These are phyloP conservation scores for Drepanosiphum platanoidis DNA, from an alignment of 2,888 invertebrate species.

Conservation along the genomic window DNA sequence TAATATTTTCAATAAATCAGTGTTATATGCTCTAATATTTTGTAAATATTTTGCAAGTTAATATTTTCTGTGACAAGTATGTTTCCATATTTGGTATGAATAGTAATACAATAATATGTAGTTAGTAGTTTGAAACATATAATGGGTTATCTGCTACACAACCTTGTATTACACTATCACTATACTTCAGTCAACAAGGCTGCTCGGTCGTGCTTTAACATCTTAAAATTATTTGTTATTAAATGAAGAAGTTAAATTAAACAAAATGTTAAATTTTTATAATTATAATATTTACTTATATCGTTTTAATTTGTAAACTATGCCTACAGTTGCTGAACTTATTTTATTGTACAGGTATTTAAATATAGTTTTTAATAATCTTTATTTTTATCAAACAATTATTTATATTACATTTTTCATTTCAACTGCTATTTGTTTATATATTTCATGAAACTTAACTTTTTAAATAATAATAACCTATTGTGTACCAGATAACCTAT, in stretches of 20 bases:
- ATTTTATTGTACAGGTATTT: conserved; percentile 55
- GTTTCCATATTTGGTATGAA: conserved; percentile 61
- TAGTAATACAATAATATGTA: conserved; percentile 38
- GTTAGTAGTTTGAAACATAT: conserved; percentile 10
- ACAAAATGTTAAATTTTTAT: not conserved
- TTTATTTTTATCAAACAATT: not conserved
- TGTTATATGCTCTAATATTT: not conserved
- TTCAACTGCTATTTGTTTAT: not conserved
- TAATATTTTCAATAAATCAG: not conserved
- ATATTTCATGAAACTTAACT: conserved; percentile 8
- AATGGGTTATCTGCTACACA: conserved; percentile 39
- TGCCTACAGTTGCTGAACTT: conserved; percentile 59
- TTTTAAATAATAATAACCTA: not conserved
- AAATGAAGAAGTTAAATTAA: not conserved
- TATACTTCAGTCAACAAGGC: conserved; percentile 47
- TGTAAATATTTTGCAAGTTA: conserved; percentile 42
- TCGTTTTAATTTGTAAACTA: conserved; percentile 5
- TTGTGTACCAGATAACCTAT: conserved; percentile 18
- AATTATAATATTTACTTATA: not conserved
- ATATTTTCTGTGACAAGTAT: conserved; percentile 46
- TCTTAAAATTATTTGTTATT: conserved; percentile 12
- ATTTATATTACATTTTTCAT: too few relatives aligned
- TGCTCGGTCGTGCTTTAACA: conserved; percentile 27
- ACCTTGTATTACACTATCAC: conserved; percentile 57
- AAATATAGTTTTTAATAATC: not conserved